These are phyloP conservation scores for Choristoneura rosaceana DNA, from an alignment of 2,888 invertebrate genomes.

Conservation along the genomic window DNA sequence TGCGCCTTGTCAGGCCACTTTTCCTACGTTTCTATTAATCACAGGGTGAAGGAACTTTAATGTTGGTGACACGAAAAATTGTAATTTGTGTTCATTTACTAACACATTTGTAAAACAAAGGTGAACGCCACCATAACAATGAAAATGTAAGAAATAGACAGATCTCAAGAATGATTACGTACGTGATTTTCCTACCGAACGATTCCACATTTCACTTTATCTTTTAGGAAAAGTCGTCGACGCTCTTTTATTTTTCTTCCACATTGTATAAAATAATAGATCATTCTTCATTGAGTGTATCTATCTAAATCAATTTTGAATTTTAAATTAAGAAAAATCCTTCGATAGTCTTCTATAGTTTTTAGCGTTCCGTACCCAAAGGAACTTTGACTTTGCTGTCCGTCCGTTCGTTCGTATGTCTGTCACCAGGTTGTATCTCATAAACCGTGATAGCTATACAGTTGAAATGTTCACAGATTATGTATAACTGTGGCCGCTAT, in stretches of 20 bases:
- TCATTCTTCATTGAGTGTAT: neutral
- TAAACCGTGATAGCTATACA: no score
- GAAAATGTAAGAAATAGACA: constrained; percentile 1
- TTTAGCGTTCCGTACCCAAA: no score
- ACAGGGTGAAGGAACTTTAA: neutral
- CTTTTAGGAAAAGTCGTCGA: neutral
- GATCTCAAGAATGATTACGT: neutral
- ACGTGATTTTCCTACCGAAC: neutral
- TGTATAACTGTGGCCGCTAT: no score
- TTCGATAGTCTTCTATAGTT: no score
- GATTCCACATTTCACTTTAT: constrained; percentile 1
- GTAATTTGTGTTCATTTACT: constrained; percentile 7
- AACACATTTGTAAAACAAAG: neutral
- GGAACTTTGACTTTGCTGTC: no score
- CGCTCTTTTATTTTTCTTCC: neutral
- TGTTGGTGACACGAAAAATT: neutral
- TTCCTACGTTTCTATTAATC: neutral
- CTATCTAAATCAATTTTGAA: no score
- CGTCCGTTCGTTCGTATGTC: no score
- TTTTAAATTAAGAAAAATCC: no score
- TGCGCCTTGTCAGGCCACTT: neutral
- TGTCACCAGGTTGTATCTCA: no score
- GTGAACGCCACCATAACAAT: constrained; percentile 3
- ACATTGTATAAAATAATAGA: neutral
- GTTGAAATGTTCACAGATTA: no score